Conservation (phyloP, 2,113 vertebrate genomes). For the Columba livia region DNA sequence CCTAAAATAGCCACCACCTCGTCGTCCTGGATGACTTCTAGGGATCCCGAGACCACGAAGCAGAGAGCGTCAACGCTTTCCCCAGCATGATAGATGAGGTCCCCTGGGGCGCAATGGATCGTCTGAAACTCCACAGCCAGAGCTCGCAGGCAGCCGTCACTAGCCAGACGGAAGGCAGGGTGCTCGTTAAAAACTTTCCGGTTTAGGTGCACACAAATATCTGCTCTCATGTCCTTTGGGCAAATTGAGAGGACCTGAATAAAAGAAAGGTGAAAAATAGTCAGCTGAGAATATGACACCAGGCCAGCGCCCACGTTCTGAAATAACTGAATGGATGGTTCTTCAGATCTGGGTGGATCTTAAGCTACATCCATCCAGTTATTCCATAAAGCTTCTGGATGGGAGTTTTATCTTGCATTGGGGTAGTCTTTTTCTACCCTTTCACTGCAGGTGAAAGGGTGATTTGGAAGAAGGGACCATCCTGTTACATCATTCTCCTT, state of each 20-base stretch:
- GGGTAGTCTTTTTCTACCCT: neutral
- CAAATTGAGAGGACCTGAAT: conserved; percentile 93
- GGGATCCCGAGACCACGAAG: conserved; percentile 95
- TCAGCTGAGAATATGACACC: neutral
- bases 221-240: conserved; percentile 97
- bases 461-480: neutral
- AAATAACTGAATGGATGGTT: neutral
- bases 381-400: neutral
- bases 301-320: rapidly evolving
- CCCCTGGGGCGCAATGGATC: conserved; percentile 93
- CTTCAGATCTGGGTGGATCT: neutral
- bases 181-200: conserved; percentile 96
- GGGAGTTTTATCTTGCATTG: neutral
- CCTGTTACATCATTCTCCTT: neutral
- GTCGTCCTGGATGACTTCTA: conserved; percentile 98
- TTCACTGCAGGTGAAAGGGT: neutral
- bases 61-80: conserved; percentile 95
- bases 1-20: conserved; percentile 98
- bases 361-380: neutral
- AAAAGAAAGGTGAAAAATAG: neutral
- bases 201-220: conserved; percentile 97
- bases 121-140: conserved; percentile 97
- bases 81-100: conserved; percentile 95
- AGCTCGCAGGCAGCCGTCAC: conserved; percentile 93
- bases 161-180: conserved; percentile 93